Percentiles rank a stretch among this genome's conserved stretches.
Evolutionary conservation across 2,113 vertebrate species (phyloP).

Genomic region (Pluvianellus socialis): DNA sequence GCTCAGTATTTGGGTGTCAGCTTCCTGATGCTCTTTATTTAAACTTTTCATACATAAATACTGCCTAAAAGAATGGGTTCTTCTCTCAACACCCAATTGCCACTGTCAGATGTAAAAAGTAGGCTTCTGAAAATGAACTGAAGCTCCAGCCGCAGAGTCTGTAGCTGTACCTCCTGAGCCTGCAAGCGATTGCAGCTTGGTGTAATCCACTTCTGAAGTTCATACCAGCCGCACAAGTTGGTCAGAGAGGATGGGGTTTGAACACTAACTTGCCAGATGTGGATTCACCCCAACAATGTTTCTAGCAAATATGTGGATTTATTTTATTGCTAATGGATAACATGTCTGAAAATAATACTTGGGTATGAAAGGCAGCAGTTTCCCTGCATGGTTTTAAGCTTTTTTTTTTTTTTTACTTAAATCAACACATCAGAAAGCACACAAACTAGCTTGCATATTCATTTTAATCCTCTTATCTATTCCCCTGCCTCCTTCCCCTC

Average conservation of each 20-base stretch:
- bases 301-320: not conserved
- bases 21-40: not conserved
- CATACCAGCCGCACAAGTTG: rapidly evolving
- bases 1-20: not conserved
- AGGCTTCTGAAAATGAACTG: not conserved
- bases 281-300: not conserved
- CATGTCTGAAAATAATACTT: not conserved
- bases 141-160: not conserved
- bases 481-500: not conserved
- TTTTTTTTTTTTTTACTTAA: not conserved
- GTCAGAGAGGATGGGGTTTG: not conserved
- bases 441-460: not conserved
- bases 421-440: not conserved
- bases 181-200: not conserved
- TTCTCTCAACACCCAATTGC: not conserved
- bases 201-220: not conserved
- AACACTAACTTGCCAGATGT: not conserved
- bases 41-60: not conserved
- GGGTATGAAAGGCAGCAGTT: not conserved
- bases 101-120: not conserved
- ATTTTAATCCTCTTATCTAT: not conserved
- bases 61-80: not conserved
- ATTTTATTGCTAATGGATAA: not conserved
- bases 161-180: not conserved
- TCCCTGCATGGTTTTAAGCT: not conserved